Conservation (phyloP, 2,113 vertebrate species). For the Xiphophorus hellerii region DNA sequence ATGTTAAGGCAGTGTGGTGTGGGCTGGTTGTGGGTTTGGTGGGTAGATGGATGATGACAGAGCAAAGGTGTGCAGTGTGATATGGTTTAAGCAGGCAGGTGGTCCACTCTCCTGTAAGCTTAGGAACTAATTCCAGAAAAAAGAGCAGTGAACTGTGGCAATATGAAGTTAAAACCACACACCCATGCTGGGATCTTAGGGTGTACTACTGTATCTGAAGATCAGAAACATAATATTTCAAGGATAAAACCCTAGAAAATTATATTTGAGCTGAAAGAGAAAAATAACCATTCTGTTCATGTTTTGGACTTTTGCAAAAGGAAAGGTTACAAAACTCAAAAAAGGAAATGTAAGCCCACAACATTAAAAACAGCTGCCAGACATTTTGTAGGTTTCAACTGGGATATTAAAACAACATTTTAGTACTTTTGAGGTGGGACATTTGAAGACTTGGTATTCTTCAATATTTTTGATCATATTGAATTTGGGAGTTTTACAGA, state of each 20-base stretch:
- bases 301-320: not conserved
- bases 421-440: too few species aligned
- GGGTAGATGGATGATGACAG: conserved; percentile 60
- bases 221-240: conserved; percentile 45
- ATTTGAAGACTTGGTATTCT: too few species aligned
- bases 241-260: conserved; percentile 25
- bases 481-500: too few species aligned
- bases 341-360: not conserved
- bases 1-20: conserved; percentile 28
- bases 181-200: conserved; percentile 43
- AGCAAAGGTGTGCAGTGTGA: conserved; percentile 59
- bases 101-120: conserved; percentile 51
- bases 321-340: not conserved
- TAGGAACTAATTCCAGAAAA: conserved; percentile 69
- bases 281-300: not conserved
- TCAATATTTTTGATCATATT: too few species aligned
- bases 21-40: conserved; percentile 44
- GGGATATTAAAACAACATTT: too few species aligned
- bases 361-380: too few species aligned
- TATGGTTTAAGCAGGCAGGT: conserved; percentile 46
- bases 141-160: conserved; percentile 61
- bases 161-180: conserved; percentile 63
- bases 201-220: conserved; percentile 24
- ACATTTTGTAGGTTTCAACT: too few species aligned
- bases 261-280: conserved; percentile 1